Base-by-base conservation (phyloP, 2,113 vertebrate genomes). In the Notechis scutatus region DNA sequence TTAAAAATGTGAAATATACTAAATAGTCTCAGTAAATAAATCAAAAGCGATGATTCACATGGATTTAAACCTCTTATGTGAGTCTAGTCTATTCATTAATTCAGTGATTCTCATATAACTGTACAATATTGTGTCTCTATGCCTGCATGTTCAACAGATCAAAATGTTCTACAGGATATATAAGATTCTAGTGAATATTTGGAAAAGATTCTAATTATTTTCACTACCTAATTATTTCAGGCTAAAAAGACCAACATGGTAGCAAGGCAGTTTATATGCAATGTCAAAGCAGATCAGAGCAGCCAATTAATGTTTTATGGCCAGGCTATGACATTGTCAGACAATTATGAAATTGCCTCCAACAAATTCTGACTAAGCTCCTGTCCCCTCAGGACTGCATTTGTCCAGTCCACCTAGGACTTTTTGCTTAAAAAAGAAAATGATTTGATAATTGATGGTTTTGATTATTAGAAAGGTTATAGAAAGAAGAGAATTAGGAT, bases 341-440 rank as follows among this genome's bases (percentile, higher is more conserved):
- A 93, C 96, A 97, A 96, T 96, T 96, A 97, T 93, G 94, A 96
- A 94, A 96, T 94, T 93, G 45, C 47, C 95, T 94, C 95, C 90
- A 94, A 93, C 94, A 92, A 42, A 15, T 42, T 88, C 91, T 89
- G 59, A 47, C 90, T 52, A 54, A 94, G 95, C 95, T 95, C 57
- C 88, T 95, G 87, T 94, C 94, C 95, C 94, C 91, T 86, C 54
- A 89, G 87, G 89, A 91, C 93, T 93, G 94, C 92, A 96, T 96
- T 96, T 97, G 14, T 34, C 29, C 64, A 69, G 12, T 69, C 64
- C 14, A 69, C 64, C 64, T n/a, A 69, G 14, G 29, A 34, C 29
- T 6, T 69, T 34, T 69, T 34, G 64, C 14, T 34, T 69, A 12
- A 69, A 2, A 34, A 69, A 69, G 64, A 69, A 69, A 69, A 69